A percentile compares a stretch with the other conserved stretches of the same genome.
Evolutionary conservation across 2,113 vertebrate species (phyloP).

Genomic region (Bothrops jararaca): DNA sequence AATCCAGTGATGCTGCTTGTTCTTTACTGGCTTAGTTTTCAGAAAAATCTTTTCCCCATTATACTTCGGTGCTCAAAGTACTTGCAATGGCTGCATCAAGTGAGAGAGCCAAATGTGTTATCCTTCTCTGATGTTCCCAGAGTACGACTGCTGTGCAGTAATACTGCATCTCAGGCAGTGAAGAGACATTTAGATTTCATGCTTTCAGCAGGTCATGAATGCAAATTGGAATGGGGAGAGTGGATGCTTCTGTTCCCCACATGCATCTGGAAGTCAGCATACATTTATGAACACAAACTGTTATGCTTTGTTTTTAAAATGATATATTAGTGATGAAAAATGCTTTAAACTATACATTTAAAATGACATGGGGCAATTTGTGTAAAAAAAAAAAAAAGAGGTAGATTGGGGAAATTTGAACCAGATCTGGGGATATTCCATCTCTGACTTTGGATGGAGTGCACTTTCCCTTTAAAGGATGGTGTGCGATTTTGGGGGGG

Average conservation of each 20-base stretch:
- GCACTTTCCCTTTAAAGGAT: background rate
- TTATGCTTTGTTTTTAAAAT: background rate
- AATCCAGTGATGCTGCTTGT: background rate
- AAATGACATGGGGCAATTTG: background rate
- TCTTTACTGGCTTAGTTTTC: background rate
- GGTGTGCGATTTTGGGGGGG: background rate
- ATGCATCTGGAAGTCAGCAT: background rate
- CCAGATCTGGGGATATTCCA: background rate
- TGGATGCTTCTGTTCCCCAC: background rate
- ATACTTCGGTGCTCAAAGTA: background rate
- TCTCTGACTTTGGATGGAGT: background rate
- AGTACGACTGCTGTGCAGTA: background rate
- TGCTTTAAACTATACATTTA: background rate
- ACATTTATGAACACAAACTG: background rate
- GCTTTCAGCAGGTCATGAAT: background rate
- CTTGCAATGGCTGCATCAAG: background rate
- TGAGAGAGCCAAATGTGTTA: background rate
- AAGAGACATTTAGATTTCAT: background rate
- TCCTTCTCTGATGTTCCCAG: background rate
- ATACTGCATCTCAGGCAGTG: background rate
- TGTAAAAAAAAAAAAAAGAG: background rate
- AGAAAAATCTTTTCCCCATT: background rate
- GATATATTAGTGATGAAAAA: background rate
- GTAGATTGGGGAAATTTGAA: background rate
- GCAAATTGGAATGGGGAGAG: background rate